Base-by-base conservation (phyloP, 2,888 invertebrate genomes). In the Caenorhabditis sp. region DNA sequence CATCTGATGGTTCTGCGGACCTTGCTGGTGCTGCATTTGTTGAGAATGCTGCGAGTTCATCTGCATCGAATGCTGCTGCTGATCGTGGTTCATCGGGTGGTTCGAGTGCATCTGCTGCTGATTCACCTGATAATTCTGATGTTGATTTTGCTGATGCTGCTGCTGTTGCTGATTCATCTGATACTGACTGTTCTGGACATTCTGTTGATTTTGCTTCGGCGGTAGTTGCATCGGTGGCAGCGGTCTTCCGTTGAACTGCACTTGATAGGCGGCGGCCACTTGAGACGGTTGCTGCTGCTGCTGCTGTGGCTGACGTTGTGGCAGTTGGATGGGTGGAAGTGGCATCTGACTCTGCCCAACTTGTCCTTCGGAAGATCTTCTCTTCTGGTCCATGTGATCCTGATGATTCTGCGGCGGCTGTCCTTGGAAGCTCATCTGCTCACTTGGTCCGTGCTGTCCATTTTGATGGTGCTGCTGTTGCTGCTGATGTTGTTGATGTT, bases 201-300 rank as follows among this genome's bases (percentile, higher is more conserved):
- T 26, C 37, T 51, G 51, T 4, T 18, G 6, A 11, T 2, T 15
- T 15, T 40, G 62, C 24, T 28, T 22, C 37, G 64, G 64, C 11
- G 64, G 64, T 3, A 72, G 32, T 20, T 72, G 72, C 37, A 72
- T 64, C 18, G 72, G 64, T 15, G 72, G 72, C 28, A 72, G 35
- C 0, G 72, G 56, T 28, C 65, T 35, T 5, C 53, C 60, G 18
- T 67, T 65, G 60, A 67, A 51, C 53, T 74, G 65, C 50, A 67
- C 67, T 28, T 65, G 74, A 18, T 60, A 74, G 20, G 65, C 65
- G 20, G 65, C 65, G 15, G 44, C 1, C 11, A 56, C 13, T 35
- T 40, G 47, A 2, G 24, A 9, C 28, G 24, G 62, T 11, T 56
- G 56, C 24, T 60, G 60, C 18, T 40, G 53, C 20, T 26, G 60